phyloP scores from a whole-genome alignment of 1,140 invertebrate genomes.

The Uloborus diversus region DNA sequence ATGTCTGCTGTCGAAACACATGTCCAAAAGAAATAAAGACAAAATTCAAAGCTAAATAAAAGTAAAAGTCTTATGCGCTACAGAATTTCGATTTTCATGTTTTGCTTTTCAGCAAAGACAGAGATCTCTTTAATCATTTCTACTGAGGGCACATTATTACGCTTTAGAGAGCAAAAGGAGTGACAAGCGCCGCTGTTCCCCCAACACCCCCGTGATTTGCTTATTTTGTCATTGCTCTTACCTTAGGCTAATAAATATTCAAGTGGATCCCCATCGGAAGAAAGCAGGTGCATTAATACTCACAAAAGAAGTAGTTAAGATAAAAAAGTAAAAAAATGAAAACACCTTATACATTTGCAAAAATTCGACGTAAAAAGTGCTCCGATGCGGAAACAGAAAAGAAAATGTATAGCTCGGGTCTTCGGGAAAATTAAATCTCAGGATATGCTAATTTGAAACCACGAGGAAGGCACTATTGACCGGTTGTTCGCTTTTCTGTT shows the following conservation, averaged over 20 bases:
- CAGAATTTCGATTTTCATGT: too few species aligned
- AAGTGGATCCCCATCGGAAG: conserved; percentile 21
- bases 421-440: conserved; percentile 32
- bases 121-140: too few species aligned
- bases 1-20: too few species aligned
- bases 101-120: too few species aligned
- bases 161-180: too few species aligned
- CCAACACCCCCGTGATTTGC: background rate
- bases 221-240: conserved; percentile 10
- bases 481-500: conserved; percentile 9
- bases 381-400: background rate
- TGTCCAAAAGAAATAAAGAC: too few species aligned
- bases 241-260: conserved; percentile 33
- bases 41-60: too few species aligned
- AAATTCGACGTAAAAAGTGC: background rate
- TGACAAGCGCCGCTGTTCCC: background rate
- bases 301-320: conserved; percentile 38
- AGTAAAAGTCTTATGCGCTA: too few species aligned
- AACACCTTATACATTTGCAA: background rate
- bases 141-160: too few species aligned
- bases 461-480: conserved; percentile 21
- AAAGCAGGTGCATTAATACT: conserved; percentile 39
- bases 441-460: conserved; percentile 37
- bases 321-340: conserved; percentile 8
- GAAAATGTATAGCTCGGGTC: conserved; percentile 25